A percentile compares a stretch with the other conserved stretches of the same genome.
Evolutionary conservation across 2,888 invertebrate species (phyloP).

Genomic region (Lasioglossum morio): DNA sequence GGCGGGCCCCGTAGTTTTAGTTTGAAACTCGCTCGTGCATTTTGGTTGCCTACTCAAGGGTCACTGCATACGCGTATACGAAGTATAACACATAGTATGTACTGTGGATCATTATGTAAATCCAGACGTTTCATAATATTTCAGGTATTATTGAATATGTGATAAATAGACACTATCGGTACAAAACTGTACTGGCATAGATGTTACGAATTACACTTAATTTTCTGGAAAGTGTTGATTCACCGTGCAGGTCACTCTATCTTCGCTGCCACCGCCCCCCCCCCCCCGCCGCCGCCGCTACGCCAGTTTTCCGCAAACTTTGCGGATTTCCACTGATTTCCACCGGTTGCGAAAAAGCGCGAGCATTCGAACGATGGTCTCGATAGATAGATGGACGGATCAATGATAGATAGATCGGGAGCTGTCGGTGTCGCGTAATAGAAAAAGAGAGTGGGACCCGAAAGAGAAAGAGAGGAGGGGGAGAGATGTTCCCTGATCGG

Average conservation of each 20-base stretch:
- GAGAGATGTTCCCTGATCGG: conserved; percentile 30
- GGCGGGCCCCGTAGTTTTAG: neutral
- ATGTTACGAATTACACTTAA: too few species aligned
- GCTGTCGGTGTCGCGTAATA: neutral
- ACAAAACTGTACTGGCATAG: too few species aligned
- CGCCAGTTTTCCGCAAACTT: neutral
- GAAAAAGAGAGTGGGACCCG: neutral
- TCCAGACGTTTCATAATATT: too few species aligned
- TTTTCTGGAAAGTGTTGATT: too few species aligned
- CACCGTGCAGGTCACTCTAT: too few species aligned
- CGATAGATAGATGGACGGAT: neutral
- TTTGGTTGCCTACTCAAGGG: neutral
- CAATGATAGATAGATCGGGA: neutral
- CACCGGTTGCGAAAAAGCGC: neutral
- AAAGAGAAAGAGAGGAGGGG: conserved; percentile 4
- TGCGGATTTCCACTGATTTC: neutral
- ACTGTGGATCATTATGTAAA: too few species aligned
- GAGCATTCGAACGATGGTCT: neutral
- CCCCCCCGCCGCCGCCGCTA: neutral
- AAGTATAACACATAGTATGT: too few species aligned
- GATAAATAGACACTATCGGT: too few species aligned
- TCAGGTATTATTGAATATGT: too few species aligned
- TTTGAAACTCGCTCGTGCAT: neutral
- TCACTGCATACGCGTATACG: neutral
- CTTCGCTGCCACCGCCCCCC: too few species aligned